Evolutionary conservation across 2,888 invertebrate species (phyloP), one percentile per base, ranked within the genome.

Genomic region (Folsomia candida): DNA sequence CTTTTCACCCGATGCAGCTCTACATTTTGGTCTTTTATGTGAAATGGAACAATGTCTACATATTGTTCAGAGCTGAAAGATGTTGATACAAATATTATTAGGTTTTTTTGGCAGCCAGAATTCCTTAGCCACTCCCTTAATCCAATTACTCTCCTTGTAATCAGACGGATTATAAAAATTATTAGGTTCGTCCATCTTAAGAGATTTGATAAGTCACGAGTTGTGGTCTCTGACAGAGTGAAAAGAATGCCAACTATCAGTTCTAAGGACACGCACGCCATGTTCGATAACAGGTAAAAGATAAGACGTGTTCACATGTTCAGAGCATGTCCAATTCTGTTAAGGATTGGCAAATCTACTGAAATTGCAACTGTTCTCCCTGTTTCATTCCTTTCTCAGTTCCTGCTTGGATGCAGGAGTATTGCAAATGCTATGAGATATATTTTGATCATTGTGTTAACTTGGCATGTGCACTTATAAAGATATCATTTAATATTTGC

Each of bases 61-160:
- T n/a, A n/a, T n/a, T n/a, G n/a, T n/a, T n/a, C n/a, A n/a, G n/a
- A n/a, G n/a, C n/a, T n/a, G n/a, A n/a, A n/a, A n/a, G n/a, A n/a
- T n/a, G n/a, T n/a, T 27, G 54, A 65, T 25, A 47, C 20, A 59
- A 22, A 20, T 25, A 37, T 58, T 63, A 58, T 67, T 51, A 67
- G 60, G 67, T 67, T 47, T 47, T 60, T 59, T 37, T 2, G 29
- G 2, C 24, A 24, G 4, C 25, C 6, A 27, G 18, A 27, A 3
- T 60, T 18, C n/a, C 37, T 37, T 37, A n/a, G n/a, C n/a, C 37
- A 37, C 37, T 37, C 22, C 64, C 51, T 64, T 64, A 64, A 64
- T 64, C 64, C 64, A 64, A 37, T 64, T 64, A 64, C 64, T 64
- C n/a, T 51, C 47, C 47, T 2, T 22, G 62, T 64, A 64, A 64